Evolutionary conservation across 2,888 invertebrate genomes (phyloP), one percentile per base, ranked within the genome.

Genomic region (Eristalis tenax): DNA sequence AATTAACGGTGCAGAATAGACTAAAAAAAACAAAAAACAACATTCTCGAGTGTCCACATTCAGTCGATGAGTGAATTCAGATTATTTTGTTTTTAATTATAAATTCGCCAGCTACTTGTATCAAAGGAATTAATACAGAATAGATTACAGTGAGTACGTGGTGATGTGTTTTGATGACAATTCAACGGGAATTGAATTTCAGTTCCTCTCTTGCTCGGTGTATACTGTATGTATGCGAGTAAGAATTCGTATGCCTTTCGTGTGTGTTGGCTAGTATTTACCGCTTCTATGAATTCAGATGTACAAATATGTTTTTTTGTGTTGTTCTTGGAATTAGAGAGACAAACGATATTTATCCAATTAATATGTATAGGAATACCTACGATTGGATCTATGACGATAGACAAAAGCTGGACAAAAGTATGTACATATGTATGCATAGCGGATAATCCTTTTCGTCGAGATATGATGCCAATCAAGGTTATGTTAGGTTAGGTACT

Each of bases 181-280:
- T 35, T 65, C 38, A 65, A 71, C 78, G 77, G 63, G 63, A 56
- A 70, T 26, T 70, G 70, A 18, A 38, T 74, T 74, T 74, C 64
- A 56, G 6, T 63, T 28, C 15, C 61, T 61, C 61, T 2, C n/a
- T 26, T 28, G 5, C 15, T n/a, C 18, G 18, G 10, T 11, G 0
- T 10, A 15, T 38, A 18, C 11, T 35, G 13, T 43, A 43, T 5
- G 4, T 5, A 28, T 28, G 5, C 10, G 32, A 8, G 5, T 28
- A 4, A 4, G 26, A 2, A 32, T 43, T n/a, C n/a, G 43, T 43
- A n/a, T 43, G 2, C 15, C 3, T 43, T 4, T 43, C 6, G 1
- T 43, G 43, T 43, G 2, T 4, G n/a, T 1, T 26, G 26, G 2
- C 26, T 3, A 26, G 2, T 43, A 43, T 32, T 32, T 32, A 32